These are phyloP conservation scores for Mesocricetus auratus DNA, from an alignment of 2,113 vertebrate species.

Conservation along the genomic window DNA sequence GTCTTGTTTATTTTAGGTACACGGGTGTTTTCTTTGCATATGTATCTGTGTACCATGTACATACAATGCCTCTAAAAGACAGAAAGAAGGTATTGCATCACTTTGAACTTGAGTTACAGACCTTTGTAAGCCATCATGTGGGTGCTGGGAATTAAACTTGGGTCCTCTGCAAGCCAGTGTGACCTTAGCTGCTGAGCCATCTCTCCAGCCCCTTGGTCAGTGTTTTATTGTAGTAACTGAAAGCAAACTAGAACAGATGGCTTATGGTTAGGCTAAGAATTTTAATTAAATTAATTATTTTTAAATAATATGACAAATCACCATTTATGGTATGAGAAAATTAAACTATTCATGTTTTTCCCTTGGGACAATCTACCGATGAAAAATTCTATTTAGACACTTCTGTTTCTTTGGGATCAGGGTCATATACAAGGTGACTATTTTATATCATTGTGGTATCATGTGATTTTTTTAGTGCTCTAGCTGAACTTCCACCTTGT, in stretches of 20 bases:
- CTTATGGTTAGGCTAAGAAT: conserved; percentile 7
- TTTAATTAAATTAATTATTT: conserved; percentile 55
- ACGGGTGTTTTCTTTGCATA: neutral
- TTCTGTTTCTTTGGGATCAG: neutral
- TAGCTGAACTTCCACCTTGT: neutral
- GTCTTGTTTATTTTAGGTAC: neutral
- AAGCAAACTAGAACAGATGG: neutral
- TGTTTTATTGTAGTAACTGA: neutral
- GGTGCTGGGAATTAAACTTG: neutral
- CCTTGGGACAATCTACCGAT: neutral
- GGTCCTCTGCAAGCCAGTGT: neutral
- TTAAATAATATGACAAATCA: conserved; percentile 28
- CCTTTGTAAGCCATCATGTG: neutral
- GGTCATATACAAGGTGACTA: neutral
- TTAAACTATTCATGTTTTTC: conserved; percentile 32
- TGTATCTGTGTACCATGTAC: neutral
- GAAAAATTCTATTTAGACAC: neutral
- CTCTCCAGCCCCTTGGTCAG: neutral
- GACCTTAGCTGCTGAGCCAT: neutral
- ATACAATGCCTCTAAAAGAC: neutral
- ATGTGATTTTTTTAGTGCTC: neutral
- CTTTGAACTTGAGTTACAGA: neutral
- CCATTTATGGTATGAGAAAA: conserved; percentile 24
- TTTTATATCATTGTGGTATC: neutral
- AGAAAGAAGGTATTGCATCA: neutral